These are phyloP conservation scores for Spermophilus dauricus DNA, from an alignment of 2,113 vertebrate genomes.

Conservation along the genomic window DNA sequence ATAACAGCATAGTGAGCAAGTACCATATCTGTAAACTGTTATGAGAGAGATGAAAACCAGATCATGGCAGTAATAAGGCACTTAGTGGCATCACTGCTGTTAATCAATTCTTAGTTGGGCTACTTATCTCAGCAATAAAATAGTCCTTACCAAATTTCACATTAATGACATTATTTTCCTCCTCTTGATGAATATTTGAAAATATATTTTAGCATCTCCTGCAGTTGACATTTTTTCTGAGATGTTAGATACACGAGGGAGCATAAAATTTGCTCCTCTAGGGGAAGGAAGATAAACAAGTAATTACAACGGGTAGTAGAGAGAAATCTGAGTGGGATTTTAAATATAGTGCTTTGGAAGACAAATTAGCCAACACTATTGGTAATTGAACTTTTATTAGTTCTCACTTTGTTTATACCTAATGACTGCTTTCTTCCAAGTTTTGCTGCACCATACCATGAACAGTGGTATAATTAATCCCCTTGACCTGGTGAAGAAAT, in stretches of 20 bases:
- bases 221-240: neutral
- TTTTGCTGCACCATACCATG: neutral
- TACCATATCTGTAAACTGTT: neutral
- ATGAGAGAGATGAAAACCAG: neutral
- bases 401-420: neutral
- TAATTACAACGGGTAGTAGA: conserved; percentile 9
- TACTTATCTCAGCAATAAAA: neutral
- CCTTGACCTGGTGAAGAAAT: neutral
- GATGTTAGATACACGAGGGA: neutral
- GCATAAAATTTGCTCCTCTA: neutral
- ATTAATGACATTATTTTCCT: neutral
- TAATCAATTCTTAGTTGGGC: neutral
- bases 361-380: neutral
- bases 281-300: conserved; percentile 38
- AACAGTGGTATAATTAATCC: neutral
- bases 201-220: neutral
- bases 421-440: neutral
- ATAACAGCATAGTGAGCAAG: neutral
- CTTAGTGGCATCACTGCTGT: neutral
- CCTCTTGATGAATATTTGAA: neutral
- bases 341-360: neutral
- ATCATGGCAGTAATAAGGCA: neutral
- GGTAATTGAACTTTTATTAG: neutral
- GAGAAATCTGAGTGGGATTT: neutral
- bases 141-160: neutral